These are phyloP conservation scores for Triops longicaudatus DNA, from an alignment of 1,140 invertebrate species.

Conservation along the genomic window DNA sequence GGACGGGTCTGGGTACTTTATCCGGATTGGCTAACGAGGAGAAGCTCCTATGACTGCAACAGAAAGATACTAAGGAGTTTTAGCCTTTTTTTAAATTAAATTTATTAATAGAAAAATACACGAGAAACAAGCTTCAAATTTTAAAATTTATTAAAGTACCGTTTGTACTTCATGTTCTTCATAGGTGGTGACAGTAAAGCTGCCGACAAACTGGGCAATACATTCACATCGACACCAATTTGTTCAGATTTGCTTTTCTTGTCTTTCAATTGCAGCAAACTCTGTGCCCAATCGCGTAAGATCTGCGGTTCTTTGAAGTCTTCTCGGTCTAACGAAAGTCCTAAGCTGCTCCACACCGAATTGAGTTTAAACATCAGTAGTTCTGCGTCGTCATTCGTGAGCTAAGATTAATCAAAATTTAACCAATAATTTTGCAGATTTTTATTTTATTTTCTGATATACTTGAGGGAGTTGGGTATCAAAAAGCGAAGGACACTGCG, in stretches of 20 bases:
- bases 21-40: conserved; percentile 35
- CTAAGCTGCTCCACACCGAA: conserved; percentile 43
- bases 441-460: conserved; percentile 18
- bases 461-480: conserved; percentile 63
- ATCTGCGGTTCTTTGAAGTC: conserved; percentile 23
- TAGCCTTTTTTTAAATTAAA: neutral
- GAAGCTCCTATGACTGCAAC: conserved; percentile 38
- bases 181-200: conserved; percentile 23
- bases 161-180: conserved; percentile 13
- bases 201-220: conserved; percentile 22
- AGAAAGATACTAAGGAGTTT: conserved; percentile 34
- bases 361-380: conserved; percentile 54
- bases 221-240: neutral
- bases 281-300: conserved; percentile 24
- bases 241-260: conserved; percentile 24
- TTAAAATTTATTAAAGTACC: neutral
- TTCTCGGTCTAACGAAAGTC: conserved; percentile 42
- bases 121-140: neutral
- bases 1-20: conserved; percentile 35
- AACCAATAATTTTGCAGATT: neutral
- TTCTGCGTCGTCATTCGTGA: conserved; percentile 56
- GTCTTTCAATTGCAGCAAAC: conserved; percentile 20
- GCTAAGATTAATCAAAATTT: conserved; percentile 33
- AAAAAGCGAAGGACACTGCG: conserved; percentile 62
- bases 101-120: neutral